Percentiles rank a stretch among this genome's conserved stretches.
phyloP scores from a whole-genome alignment of 35 echinoderm and acorn worm species.

The Stichopus chloronotus region DNA sequence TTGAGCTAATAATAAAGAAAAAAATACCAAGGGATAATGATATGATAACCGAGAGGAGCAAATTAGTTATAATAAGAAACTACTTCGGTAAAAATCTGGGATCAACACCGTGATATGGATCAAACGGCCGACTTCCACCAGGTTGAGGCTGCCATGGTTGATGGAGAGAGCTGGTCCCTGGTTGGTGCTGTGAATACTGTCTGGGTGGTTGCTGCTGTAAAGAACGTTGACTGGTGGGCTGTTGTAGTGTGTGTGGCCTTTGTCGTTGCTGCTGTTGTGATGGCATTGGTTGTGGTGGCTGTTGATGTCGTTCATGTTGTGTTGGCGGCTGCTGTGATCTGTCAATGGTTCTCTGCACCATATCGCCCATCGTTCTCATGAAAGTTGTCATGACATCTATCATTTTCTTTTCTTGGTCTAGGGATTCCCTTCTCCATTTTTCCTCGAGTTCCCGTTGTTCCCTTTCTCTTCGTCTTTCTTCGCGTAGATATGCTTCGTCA shows the following conservation, averaged over 20 bases:
- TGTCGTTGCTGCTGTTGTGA: no score
- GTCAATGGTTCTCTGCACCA: not conserved
- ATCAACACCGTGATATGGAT: not conserved
- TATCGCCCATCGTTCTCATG: not conserved
- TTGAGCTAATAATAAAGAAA: no score
- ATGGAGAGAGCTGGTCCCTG: not conserved
- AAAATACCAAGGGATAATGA: no score
- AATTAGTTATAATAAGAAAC: not conserved
- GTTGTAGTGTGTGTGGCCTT: no score
- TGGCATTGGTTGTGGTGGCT: not conserved
- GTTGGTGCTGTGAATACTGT: no score
- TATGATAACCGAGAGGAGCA: no score
- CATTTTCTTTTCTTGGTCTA: not conserved
- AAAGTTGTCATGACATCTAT: not conserved
- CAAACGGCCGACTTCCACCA: not conserved
- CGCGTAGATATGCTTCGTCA: not conserved
- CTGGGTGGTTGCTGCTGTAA: no score
- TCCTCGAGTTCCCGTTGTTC: not conserved
- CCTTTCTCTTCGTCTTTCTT: constrained; percentile 4
- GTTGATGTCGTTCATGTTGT: not conserved
- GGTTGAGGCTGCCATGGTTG: constrained; percentile 23
- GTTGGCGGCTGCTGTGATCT: not conserved
- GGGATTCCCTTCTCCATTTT: not conserved
- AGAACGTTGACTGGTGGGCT: no score
- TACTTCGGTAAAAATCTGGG: constrained; percentile 10